These are phyloP conservation scores for Raphicerus campestris DNA, from an alignment of 2,113 vertebrate genomes.

Conservation along the genomic window DNA sequence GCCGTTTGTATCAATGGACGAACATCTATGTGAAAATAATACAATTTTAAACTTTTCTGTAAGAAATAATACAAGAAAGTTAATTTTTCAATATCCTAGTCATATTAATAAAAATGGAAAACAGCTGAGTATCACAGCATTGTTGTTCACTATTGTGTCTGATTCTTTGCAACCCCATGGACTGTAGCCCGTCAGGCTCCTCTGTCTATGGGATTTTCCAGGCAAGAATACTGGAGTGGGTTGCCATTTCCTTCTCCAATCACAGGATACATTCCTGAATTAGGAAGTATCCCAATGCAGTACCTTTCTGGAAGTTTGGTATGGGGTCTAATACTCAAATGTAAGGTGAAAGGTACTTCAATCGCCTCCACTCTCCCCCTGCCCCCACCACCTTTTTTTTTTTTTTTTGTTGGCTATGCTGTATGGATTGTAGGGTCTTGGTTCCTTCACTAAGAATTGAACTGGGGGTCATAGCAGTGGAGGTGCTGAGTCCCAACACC, in stretches of 20 bases:
- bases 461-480: background rate
- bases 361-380: fast-evolving
- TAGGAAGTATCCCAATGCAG: background rate
- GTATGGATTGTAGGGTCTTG: background rate
- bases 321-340: background rate
- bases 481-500: background rate
- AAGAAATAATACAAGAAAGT: background rate
- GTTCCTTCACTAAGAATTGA: background rate
- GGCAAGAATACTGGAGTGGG: background rate
- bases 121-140: background rate
- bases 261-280: background rate
- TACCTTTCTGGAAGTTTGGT: background rate
- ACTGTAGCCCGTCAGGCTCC: background rate
- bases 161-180: background rate
- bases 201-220: background rate
- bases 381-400: background rate
- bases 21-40: conserved; percentile 82
- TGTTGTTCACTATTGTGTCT: background rate
- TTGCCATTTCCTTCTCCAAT: background rate
- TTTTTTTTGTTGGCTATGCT: background rate
- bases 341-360: background rate
- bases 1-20: conserved; percentile 89
- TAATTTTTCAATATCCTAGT: background rate
- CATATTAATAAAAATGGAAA: background rate
- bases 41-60: background rate